Conservation (phyloP, 53 echinoderm and acorn worm species). For the Echinometra lucunter region DNA sequence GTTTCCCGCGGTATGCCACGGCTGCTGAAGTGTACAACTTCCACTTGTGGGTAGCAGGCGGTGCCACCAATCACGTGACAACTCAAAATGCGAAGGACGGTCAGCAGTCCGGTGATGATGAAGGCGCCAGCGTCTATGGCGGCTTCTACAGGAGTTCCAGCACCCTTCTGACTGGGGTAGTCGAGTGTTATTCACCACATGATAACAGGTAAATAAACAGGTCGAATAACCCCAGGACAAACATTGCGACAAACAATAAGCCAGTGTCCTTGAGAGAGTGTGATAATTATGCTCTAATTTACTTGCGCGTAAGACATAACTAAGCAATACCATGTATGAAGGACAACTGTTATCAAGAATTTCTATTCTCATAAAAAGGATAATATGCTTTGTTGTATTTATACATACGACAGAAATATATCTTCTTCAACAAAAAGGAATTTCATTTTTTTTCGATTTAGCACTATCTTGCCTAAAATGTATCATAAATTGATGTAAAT, state of each 20-base stretch:
- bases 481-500: too few species aligned
- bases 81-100: not conserved
- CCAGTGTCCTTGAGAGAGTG: not conserved
- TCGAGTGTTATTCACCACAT: slow-evolving; percentile 66
- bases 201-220: slow-evolving; percentile 30
- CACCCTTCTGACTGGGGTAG: slow-evolving; percentile 17
- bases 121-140: not conserved
- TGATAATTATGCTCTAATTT: not conserved
- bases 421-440: too few species aligned
- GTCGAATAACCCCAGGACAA: not conserved
- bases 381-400: too few species aligned
- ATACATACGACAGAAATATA: too few species aligned
- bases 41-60: slow-evolving; percentile 79
- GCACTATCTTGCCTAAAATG: too few species aligned
- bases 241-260: not conserved
- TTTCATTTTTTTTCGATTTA: too few species aligned
- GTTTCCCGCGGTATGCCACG: slow-evolving; percentile 78
- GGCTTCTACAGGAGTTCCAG: slow-evolving; percentile 38
- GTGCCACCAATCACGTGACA: slow-evolving; percentile 65
- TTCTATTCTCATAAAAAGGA: too few species aligned
- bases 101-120: not conserved
- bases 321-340: too few species aligned
- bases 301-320: too few species aligned
- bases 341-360: too few species aligned
- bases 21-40: slow-evolving; percentile 74